Percentiles rank a stretch among this genome's conserved stretches.
Conservation (phyloP, 2,888 invertebrate genomes). For the Lithodes maja region DNA sequence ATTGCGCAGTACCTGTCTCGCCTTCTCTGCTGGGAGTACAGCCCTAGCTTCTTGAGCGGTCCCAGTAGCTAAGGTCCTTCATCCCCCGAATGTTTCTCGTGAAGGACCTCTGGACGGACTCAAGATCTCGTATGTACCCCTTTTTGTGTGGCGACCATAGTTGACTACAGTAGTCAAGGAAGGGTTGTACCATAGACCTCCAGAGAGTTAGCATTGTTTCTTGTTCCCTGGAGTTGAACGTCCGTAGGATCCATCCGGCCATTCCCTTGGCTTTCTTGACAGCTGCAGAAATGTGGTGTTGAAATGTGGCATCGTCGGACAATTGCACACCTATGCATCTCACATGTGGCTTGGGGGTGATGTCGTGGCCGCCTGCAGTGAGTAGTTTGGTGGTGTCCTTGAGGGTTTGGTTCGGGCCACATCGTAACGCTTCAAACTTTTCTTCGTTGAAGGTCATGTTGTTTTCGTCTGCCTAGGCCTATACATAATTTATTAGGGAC, state of each 20-base stretch:
- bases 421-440: slow-evolving; percentile 18
- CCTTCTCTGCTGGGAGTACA: slow-evolving; percentile 17
- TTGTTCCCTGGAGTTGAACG: slow-evolving; percentile 15
- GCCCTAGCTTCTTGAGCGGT: neutral
- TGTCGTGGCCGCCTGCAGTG: neutral
- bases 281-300: slow-evolving; percentile 13
- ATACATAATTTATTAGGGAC: no score
- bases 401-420: neutral
- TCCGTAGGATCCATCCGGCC: slow-evolving; percentile 31
- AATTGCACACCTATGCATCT: slow-evolving; percentile 7
- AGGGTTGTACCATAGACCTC: slow-evolving; percentile 8
- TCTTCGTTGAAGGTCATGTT: slow-evolving; percentile 7
- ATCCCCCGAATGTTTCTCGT: neutral
- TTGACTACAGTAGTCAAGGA: slow-evolving; percentile 31
- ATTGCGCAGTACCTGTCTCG: slow-evolving; percentile 11
- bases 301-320: neutral
- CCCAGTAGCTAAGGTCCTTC: neutral
- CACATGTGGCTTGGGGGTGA: neutral
- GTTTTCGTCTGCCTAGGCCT: slow-evolving; percentile 18
- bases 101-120: neutral
- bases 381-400: neutral
- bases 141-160: slow-evolving; percentile 30
- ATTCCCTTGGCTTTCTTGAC: slow-evolving; percentile 27
- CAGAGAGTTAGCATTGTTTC: slow-evolving; percentile 3
- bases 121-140: slow-evolving; percentile 2